Evolutionary conservation across 2,797 vertebrate genomes (phyloP).

Genomic region (Clamator glandarius): DNA sequence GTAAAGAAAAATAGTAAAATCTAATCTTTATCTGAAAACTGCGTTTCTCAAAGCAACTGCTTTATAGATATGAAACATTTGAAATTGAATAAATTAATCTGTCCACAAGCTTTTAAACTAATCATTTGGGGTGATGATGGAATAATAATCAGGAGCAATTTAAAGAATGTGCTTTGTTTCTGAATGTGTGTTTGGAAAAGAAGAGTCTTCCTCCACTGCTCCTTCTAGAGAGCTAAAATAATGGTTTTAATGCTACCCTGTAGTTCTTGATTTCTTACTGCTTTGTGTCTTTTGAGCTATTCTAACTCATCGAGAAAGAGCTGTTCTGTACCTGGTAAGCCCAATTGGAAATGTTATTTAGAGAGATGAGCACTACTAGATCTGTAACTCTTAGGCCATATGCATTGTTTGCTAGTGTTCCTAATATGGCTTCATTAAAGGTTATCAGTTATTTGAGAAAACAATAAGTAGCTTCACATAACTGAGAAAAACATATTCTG

Average conservation of each 20-base stretch:
- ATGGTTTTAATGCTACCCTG: not conserved
- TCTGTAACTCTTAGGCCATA: not conserved
- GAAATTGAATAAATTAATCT: not conserved
- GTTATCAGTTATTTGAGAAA: not conserved
- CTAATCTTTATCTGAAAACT: not conserved
- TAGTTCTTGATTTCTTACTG: not conserved
- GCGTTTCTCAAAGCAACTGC: not conserved
- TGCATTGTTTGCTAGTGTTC: not conserved
- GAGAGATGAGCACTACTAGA: not conserved
- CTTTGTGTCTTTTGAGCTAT: not conserved
- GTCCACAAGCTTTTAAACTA: not conserved
- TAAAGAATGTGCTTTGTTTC: not conserved
- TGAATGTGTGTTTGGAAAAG: not conserved
- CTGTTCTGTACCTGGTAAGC: not conserved
- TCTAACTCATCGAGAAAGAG: not conserved
- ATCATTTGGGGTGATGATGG: not conserved
- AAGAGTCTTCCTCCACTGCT: not conserved
- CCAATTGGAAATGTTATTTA: not conserved
- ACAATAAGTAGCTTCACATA: not conserved
- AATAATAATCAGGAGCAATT: not conserved
- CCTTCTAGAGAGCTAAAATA: not conserved
- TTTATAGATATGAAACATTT: not conserved
- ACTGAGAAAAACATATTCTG: not conserved
- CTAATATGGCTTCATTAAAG: not conserved
- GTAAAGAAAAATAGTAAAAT: not conserved